phyloP scores from a whole-genome alignment of 2,113 vertebrate species.

The Podarcis cretensis region DNA sequence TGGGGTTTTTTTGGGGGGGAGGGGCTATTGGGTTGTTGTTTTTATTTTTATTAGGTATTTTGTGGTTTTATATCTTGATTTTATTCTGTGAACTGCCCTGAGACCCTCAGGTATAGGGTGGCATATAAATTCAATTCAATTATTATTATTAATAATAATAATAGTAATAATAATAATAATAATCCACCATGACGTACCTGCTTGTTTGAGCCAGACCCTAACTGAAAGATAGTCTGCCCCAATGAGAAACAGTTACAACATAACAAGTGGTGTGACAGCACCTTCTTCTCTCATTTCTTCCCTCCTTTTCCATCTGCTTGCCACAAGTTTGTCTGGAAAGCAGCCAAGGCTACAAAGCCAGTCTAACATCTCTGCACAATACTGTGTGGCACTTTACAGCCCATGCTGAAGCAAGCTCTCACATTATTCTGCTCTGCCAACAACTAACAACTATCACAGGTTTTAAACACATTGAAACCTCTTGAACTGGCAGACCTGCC shows the following conservation, averaged over 20 bases:
- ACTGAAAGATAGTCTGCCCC: not conserved
- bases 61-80: no score
- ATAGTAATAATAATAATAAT: no score
- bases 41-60: no score
- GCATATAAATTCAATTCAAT: no score
- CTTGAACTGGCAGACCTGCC: constrained; percentile 36
- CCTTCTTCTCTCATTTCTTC: not conserved
- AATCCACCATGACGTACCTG: no score
- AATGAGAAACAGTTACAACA: not conserved
- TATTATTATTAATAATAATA: no score
- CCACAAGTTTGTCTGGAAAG: not conserved
- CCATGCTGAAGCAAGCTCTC: constrained; percentile 6
- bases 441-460: constrained; percentile 28
- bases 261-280: not conserved
- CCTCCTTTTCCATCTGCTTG: not conserved
- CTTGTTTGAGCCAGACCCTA: not conserved
- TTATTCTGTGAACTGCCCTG: no score
- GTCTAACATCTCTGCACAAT: not conserved
- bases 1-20: no score
- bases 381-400: constrained; percentile 24
- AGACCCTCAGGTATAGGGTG: no score
- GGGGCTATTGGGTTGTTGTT: no score
- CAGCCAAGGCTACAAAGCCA: not conserved
- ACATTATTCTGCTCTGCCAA: constrained; percentile 42
- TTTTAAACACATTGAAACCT: constrained; percentile 63